Conservation (phyloP, 2,888 invertebrate genomes). For the Apeira syringaria region DNA sequence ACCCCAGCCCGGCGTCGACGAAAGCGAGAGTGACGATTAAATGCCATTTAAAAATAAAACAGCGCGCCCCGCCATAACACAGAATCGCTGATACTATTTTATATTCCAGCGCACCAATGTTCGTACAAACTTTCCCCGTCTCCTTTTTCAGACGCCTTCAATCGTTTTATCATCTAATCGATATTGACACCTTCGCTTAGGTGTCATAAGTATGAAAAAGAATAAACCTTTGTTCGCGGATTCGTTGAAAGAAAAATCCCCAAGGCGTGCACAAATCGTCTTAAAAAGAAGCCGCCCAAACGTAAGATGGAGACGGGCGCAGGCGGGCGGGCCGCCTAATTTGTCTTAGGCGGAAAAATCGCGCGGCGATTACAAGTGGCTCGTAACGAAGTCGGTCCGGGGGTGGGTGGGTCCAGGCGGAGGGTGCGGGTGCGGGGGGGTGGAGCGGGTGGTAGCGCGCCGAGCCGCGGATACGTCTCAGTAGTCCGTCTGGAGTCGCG, state of each 20-base stretch:
- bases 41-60: constrained; percentile 82
- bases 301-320: constrained; percentile 51
- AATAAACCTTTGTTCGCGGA: constrained; percentile 5
- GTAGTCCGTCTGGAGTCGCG: constrained; percentile 83
- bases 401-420: constrained; percentile 41
- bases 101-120: constrained; percentile 33
- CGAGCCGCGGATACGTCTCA: constrained; percentile 67
- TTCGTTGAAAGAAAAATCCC: constrained; percentile 32
- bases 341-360: constrained; percentile 84
- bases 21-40: constrained; percentile 81
- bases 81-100: constrained; percentile 52
- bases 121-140: background rate
- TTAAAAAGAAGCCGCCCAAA: constrained; percentile 73
- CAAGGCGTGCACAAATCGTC: constrained; percentile 60
- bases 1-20: constrained; percentile 65
- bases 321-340: constrained; percentile 77
- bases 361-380: constrained; percentile 82
- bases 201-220: constrained; percentile 3
- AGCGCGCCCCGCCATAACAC: constrained; percentile 65
- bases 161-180: background rate
- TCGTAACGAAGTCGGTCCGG: constrained; percentile 80
- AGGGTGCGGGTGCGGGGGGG: constrained; percentile 31
- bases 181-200: background rate
- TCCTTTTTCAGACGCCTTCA: background rate
- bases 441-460: constrained; percentile 50